Base-by-base conservation (phyloP, 2,113 vertebrate genomes). In the Rattus rattus region DNA sequence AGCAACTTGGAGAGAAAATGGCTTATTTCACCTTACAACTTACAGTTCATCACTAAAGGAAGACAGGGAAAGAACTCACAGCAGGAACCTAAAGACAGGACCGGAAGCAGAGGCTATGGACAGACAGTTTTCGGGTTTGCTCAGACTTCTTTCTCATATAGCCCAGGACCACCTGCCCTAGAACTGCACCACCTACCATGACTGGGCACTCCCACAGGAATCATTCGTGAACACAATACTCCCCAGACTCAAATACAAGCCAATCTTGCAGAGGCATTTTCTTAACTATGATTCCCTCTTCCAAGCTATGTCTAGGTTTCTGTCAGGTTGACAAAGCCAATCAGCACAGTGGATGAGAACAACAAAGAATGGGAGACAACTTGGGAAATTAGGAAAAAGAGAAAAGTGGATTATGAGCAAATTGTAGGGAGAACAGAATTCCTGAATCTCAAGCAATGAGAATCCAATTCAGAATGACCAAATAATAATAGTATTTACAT, bases 401-500 rank as follows among this genome's bases (percentile, higher is more conserved):
- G 28, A 54, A 76, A 91, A 86, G 52, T 13, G 39, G 20, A 11
- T 54, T 76, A 12, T 47, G 69, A 88, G n/a, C 72, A 81, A 36
- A 69, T 76, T 24, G 39, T 7, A 39, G 1, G 73, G 30, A 86
- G 16, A 92, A 86, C 2, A 17, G 39, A 24, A 49, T 70, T 88
- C n/a, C 84, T 91, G 49, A 73, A 87, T 81, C 81, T 73, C 72
- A 91, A 88, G 33, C 39, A 52, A 90, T 11, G 36, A 54, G 8
- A 91, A 96, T 9, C 47, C 85, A 56, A 61, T 85, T 92, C 39
- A 72, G 91, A 91, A 84, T 84, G 63, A 52, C 22, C 5, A 24
- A 24, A 43, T n/a, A 39, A 22, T 39, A 59, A 61, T 39, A 61
- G 56, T 13, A 59, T 88, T 94, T 63, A 13, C 30, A 63, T 63